Conservation (phyloP, 2,113 vertebrate genomes). For the Grus americana region DNA sequence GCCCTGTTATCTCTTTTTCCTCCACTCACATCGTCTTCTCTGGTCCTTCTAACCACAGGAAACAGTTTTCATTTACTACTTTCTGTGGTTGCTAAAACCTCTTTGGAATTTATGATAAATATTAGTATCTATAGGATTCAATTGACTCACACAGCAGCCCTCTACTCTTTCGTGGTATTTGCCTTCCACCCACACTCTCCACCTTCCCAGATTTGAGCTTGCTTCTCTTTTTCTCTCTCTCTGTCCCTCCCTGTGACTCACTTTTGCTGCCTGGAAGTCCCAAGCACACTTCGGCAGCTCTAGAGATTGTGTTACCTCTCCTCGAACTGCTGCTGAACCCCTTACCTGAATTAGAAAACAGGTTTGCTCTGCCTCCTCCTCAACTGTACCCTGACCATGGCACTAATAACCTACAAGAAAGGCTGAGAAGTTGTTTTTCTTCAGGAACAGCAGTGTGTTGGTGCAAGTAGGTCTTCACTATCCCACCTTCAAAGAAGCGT, state of each 20-base stretch:
- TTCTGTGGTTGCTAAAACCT: not conserved
- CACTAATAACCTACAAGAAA: not conserved
- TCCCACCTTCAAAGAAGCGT: not conserved
- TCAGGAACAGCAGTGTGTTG: not conserved
- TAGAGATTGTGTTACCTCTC: not conserved
- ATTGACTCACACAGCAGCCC: not conserved
- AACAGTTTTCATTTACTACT: not conserved
- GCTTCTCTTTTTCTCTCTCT: not conserved
- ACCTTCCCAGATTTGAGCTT: constrained; percentile 29
- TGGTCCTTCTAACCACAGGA: not conserved
- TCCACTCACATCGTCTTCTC: not conserved
- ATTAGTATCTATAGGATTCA: not conserved
- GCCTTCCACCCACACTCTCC: constrained; percentile 29
- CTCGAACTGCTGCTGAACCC: not conserved
- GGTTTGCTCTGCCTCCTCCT: not conserved
- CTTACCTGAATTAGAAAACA: not conserved
- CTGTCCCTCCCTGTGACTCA: constrained; percentile 57
- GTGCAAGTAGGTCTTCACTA: not conserved
- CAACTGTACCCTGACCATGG: not conserved
- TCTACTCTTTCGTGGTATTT: constrained; percentile 4
- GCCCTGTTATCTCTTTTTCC: not conserved
- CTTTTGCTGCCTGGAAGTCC: constrained; percentile 8
- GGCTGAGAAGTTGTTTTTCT: not conserved
- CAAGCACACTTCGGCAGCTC: not conserved
- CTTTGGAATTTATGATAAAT: constrained; percentile 13